Percentiles rank a stretch among this genome's conserved stretches.
These are phyloP conservation scores for Suillia variegata DNA, from an alignment of 2,888 invertebrate species.

Conservation along the genomic window DNA sequence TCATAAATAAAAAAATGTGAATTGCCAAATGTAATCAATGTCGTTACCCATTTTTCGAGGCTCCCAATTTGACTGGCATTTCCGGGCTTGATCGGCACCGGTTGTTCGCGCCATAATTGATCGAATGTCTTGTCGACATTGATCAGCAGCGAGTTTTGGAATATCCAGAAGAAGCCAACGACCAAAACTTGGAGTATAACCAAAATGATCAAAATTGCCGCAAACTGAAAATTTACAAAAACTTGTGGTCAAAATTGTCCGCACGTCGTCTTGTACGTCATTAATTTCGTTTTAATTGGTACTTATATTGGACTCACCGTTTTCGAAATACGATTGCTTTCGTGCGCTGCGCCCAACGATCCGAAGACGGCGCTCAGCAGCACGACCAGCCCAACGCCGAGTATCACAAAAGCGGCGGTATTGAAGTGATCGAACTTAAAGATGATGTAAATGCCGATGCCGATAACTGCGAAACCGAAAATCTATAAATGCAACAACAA, in stretches of 20 bases:
- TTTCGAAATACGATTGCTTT: slow-evolving; percentile 46
- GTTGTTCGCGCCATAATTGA: slow-evolving; percentile 47
- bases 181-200: slow-evolving; percentile 43
- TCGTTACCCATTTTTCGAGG: slow-evolving; percentile 50
- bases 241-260: background rate
- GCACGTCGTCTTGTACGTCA: background rate
- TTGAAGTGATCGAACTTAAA: slow-evolving; percentile 45
- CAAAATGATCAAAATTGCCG: slow-evolving; percentile 40
- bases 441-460: slow-evolving; percentile 40
- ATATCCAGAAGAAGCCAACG: slow-evolving; percentile 49
- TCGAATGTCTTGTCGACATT: slow-evolving; percentile 51
- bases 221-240: slow-evolving; percentile 40
- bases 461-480: slow-evolving; percentile 40
- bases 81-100: slow-evolving; percentile 49
- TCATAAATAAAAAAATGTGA: too few relatives aligned
- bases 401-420: slow-evolving; percentile 42
- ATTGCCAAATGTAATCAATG: too few relatives aligned
- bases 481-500: too few relatives aligned
- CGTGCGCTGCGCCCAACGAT: slow-evolving; percentile 41
- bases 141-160: slow-evolving; percentile 47
- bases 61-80: slow-evolving; percentile 48
- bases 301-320: too few relatives aligned
- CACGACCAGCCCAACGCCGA: slow-evolving; percentile 41
- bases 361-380: slow-evolving; percentile 42
- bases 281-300: background rate